Evolutionary conservation across 2,888 invertebrate species (phyloP), one percentile per base, ranked within the genome.

Genomic region (Anoncus sp.): DNA sequence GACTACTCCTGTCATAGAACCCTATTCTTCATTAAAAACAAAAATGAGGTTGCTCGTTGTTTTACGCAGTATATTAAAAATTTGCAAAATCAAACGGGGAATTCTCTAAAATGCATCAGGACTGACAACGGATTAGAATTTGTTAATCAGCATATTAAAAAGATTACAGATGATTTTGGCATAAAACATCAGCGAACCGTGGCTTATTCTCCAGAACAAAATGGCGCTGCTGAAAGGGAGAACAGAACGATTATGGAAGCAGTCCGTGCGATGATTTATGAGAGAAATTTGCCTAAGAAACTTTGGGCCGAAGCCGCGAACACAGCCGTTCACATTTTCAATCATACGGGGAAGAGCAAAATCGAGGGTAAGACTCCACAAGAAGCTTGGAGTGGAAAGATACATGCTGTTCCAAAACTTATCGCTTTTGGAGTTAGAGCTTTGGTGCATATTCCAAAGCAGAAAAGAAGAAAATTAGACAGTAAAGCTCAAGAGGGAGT

Each of bases 221-320:
- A 81, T 35, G 75, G 79, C 4, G 14, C 40, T 24, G 72, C 59
- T 12, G 79, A 82, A 38, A 22, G 78, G 2, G 38, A 38, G 7
- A 31, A 5, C 12, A 10, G 38, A 10, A 38, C 38, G 38, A 38
- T 38, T 10, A 10, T 38, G 2, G 38, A 38, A 12, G 12, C 12
- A 2, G 10, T 12, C 2, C 5, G 73, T 14, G 49, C 77, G 2
- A 55, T 79, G 27, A 22, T 81, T 10, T 38, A 45, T 49, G 75
- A 22, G 10, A 63, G n/a, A 16, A 51, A 59, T 1, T 31, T 79
- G 0, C 20, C 59, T 4, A 20, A 70, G 55, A 65, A 51, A 2
- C 43, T 81, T 27, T 82, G 81, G 82, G 82, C 76, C 2, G 81
- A 82, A 49, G 76, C 76, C 0, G 43, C 53, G 3, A 67, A 73